phyloP scores from a whole-genome alignment of 1,140 invertebrate genomes.

The Drosophila navojoa region DNA sequence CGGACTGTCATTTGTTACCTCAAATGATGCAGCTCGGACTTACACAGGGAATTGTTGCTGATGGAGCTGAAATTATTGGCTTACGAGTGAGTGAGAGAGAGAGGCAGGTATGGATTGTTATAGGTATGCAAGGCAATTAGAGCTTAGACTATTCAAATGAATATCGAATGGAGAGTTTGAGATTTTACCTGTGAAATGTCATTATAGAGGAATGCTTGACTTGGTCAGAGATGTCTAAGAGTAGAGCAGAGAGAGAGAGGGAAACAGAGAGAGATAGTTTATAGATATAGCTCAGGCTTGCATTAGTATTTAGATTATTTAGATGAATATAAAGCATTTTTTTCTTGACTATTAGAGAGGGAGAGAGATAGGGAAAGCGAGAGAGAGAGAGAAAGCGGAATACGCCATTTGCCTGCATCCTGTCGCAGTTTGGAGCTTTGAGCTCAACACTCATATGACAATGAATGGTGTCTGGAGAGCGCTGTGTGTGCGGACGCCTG shows the following conservation, averaged over 20 bases:
- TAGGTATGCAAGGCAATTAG: too few species aligned
- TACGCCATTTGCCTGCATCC: conserved; percentile 52
- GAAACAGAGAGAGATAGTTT: too few species aligned
- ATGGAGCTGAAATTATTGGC: conserved; percentile 45
- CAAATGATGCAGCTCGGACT: conserved; percentile 46
- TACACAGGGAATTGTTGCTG: conserved; percentile 26
- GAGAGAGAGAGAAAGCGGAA: conserved; percentile 3
- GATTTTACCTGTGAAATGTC: too few species aligned
- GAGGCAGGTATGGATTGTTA: too few species aligned
- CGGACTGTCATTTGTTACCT: conserved; percentile 49
- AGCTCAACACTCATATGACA: conserved; percentile 35
- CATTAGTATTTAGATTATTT: neutral
- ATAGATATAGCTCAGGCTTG: too few species aligned
- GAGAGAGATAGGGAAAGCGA: neutral
- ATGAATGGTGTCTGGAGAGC: conserved; percentile 45
- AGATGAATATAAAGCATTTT: neutral
- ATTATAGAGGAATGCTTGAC: too few species aligned
- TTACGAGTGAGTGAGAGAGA: conserved; percentile 5
- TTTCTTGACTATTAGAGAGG: conserved; percentile 36
- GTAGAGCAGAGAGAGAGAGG: too few species aligned
- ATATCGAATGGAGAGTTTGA: neutral
- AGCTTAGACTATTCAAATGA: neutral
- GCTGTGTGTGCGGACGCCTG: conserved; percentile 36
- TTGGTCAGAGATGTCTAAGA: too few species aligned
- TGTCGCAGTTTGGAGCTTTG: conserved; percentile 17